A percentile compares a stretch with the other conserved stretches of the same genome.
Conservation (phyloP, 2,888 invertebrate genomes). For the Athalia rosae region DNA sequence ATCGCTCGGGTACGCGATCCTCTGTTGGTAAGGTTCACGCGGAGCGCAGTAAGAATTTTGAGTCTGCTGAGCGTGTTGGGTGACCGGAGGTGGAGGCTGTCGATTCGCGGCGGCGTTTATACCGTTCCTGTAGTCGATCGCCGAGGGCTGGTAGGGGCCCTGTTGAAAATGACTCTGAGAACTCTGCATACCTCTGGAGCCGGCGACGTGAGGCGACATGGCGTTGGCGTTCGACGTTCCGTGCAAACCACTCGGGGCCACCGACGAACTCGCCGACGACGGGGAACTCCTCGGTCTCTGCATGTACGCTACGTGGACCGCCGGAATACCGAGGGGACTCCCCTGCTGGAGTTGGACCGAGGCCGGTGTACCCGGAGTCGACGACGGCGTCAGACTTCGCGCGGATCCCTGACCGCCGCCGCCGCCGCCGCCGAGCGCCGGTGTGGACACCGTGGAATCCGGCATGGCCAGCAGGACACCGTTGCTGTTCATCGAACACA, state of each 20-base stretch:
- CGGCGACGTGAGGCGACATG: slow-evolving; percentile 62
- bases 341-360: slow-evolving; percentile 77
- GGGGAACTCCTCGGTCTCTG: slow-evolving; percentile 80
- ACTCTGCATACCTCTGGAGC: slow-evolving; percentile 57
- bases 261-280: slow-evolving; percentile 79
- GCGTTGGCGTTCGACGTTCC: slow-evolving; percentile 72
- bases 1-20: slow-evolving; percentile 65
- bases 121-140: slow-evolving; percentile 69
- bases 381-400: slow-evolving; percentile 79
- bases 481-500: slow-evolving; percentile 70
- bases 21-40: slow-evolving; percentile 67
- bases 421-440: slow-evolving; percentile 70
- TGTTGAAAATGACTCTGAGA: slow-evolving; percentile 67
- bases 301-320: slow-evolving; percentile 76
- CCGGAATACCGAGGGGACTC: slow-evolving; percentile 77
- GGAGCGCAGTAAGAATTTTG: slow-evolving; percentile 65
- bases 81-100: slow-evolving; percentile 59
- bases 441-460: slow-evolving; percentile 75
- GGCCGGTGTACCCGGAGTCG: slow-evolving; percentile 79
- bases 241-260: slow-evolving; percentile 75
- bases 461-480: slow-evolving; percentile 72
- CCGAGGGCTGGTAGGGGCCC: slow-evolving; percentile 63
- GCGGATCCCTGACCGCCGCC: slow-evolving; percentile 76
- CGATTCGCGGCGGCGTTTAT: slow-evolving; percentile 53
- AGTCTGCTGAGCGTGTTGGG: slow-evolving; percentile 60